phyloP scores from a whole-genome alignment of 2,888 invertebrate species.

The Calameuta idolon region DNA sequence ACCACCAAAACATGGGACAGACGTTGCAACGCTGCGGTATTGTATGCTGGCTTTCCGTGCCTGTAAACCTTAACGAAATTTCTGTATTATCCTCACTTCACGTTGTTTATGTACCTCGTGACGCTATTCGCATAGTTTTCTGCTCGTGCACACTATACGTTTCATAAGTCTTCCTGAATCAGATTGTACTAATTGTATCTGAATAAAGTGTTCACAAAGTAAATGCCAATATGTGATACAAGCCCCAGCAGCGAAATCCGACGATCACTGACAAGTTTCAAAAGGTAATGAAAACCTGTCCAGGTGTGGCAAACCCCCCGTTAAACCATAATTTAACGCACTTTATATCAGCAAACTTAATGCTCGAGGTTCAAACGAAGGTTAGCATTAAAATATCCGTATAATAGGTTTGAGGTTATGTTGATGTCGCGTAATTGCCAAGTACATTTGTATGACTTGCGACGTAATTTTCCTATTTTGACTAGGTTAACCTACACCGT shows the following conservation, averaged over 20 bases:
- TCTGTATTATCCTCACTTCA: neutral
- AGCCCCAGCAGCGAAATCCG: neutral
- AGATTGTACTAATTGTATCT: neutral
- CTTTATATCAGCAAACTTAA: neutral
- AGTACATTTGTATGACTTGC: neutral
- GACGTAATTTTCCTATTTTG: neutral
- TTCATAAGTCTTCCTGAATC: neutral
- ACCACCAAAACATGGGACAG: neutral
- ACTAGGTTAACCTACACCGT: neutral
- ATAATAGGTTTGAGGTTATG: neutral
- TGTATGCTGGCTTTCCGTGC: neutral
- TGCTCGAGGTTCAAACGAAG: neutral
- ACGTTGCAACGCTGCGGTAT: neutral
- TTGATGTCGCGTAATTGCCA: neutral
- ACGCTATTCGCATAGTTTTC: neutral
- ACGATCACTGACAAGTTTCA: neutral
- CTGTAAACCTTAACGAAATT: neutral
- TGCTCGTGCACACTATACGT: neutral
- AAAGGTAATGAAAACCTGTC: neutral
- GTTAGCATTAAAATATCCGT: neutral
- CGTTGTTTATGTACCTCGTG: neutral
- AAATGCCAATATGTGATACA: neutral
- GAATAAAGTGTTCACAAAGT: neutral
- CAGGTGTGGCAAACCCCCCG: neutral
- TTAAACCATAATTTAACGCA: neutral